Evolutionary conservation across 2,113 vertebrate species (phyloP).

Genomic region (Pristiophorus japonicus): DNA sequence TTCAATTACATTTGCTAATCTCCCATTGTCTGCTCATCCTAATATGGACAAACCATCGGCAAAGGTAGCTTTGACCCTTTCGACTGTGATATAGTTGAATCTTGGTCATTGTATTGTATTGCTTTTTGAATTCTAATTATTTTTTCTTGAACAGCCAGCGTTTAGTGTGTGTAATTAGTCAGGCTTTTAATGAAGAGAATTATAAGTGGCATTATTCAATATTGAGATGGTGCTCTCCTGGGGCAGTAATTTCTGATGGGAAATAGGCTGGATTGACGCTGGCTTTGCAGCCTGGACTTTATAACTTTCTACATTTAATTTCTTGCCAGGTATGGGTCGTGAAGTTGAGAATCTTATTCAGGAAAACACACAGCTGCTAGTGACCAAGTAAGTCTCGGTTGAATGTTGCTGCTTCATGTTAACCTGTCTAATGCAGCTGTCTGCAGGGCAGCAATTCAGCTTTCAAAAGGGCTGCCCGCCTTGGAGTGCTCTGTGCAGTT

Average conservation of each 20-base stretch:
- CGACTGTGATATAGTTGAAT: background rate
- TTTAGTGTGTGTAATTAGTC: background rate
- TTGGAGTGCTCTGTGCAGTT: background rate
- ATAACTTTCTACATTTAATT: slow-evolving; percentile 40
- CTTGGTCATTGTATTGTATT: background rate
- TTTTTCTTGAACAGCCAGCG: background rate
- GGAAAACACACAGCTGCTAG: slow-evolving; percentile 90
- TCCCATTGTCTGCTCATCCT: background rate
- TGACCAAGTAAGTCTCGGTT: slow-evolving; percentile 80
- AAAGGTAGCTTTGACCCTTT: background rate
- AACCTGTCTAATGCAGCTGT: background rate
- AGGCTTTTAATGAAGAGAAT: background rate
- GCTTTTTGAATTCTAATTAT: background rate
- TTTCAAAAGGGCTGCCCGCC: background rate
- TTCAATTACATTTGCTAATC: background rate
- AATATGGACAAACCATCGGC: background rate
- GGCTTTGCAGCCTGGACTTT: background rate
- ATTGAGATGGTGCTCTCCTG: background rate
- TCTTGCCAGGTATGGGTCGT: slow-evolving; percentile 86
- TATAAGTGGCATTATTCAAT: background rate
- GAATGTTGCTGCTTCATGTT: background rate
- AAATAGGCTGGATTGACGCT: background rate
- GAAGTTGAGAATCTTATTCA: slow-evolving; percentile 97
- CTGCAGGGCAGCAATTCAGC: background rate
- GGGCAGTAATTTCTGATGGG: background rate